Evolutionary conservation across 2,797 vertebrate species (phyloP), one percentile per base, ranked within the genome.

Genomic region (Acrossocheilus wenchowensis): DNA sequence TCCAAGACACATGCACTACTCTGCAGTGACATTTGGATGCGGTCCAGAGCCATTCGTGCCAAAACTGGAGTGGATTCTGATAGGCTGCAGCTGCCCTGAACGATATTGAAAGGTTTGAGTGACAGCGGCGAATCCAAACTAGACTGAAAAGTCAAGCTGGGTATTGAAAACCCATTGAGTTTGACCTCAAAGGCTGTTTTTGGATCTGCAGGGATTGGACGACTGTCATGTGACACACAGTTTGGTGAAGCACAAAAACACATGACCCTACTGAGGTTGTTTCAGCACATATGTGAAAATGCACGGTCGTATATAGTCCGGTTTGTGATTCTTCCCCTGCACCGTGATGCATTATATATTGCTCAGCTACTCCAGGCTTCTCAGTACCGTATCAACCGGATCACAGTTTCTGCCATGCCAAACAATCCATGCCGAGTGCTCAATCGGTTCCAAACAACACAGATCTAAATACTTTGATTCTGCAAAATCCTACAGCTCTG

Each of bases 31-130:
- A 62, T 81, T 45, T 79, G 66, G 50, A 79, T 17, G 36, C 23
- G n/a, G 45, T 78, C 83, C 83, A 84, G 34, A 68, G 60, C 48
- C 4, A 6, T 60, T 6, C 2, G 36, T 60, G 83, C 66, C 45
- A 74, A 45, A 23, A 34, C 75, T 34, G 48, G 36, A 85, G 75
- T 57, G 36, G 83, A 45, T 69, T 79, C 64, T 60, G 75, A 71
- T 85, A 41, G 83, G 83, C 75, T 57, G 74, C 83, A 83, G 82
- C 82, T 83, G 82, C 71, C 52, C 71, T 83, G 82, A 43, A 82
- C 9, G 50, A 72, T 72, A 39, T 4, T 72, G 66, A 85, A 79
- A 48, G 52, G 12, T 19, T 60, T 60, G 78, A 86, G 78, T 80
- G 68, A 74, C 69, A 30, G 43, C 54, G 5, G 34, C 21, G 19